Conservation (phyloP, 2,888 invertebrate species). For the Synanthedon andrenaeformis region DNA sequence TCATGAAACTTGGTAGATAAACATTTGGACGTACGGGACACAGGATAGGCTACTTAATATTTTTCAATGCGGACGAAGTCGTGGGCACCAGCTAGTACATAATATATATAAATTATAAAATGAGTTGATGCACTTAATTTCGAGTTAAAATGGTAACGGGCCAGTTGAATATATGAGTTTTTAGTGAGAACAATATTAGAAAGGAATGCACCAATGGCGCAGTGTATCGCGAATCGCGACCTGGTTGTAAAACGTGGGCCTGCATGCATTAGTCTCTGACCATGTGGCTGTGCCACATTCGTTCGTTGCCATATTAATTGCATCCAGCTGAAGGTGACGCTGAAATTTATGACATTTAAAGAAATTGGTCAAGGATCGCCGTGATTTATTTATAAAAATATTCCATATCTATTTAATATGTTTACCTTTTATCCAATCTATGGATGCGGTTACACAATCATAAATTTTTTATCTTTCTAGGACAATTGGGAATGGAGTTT, state of each 20-base stretch:
- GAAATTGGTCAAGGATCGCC: background rate
- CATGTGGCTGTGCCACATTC: constrained; percentile 12
- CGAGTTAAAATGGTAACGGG: background rate
- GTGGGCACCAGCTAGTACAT: too few relatives aligned
- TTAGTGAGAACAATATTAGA: constrained; percentile 20
- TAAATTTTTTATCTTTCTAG: too few relatives aligned
- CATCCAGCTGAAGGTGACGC: constrained; percentile 1
- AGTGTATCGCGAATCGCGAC: constrained; percentile 10
- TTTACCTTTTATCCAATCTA: too few relatives aligned
- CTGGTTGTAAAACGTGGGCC: constrained; percentile 20
- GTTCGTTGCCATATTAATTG: constrained; percentile 4
- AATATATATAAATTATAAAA: too few relatives aligned
- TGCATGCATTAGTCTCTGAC: constrained; percentile 16
- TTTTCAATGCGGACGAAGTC: too few relatives aligned
- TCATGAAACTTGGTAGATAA: too few relatives aligned
- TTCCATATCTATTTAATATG: too few relatives aligned
- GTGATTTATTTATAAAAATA: too few relatives aligned
- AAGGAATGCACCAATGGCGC: constrained; percentile 27
- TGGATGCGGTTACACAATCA: too few relatives aligned
- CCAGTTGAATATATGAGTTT: constrained; percentile 23
- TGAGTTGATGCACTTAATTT: background rate
- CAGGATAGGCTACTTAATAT: too few relatives aligned
- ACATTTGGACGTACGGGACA: too few relatives aligned
- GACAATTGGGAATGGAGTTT: too few relatives aligned
- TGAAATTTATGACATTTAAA: constrained; percentile 1